These are phyloP conservation scores for Phyllostomus hastatus DNA, from an alignment of 2,113 vertebrate species.

Conservation along the genomic window DNA sequence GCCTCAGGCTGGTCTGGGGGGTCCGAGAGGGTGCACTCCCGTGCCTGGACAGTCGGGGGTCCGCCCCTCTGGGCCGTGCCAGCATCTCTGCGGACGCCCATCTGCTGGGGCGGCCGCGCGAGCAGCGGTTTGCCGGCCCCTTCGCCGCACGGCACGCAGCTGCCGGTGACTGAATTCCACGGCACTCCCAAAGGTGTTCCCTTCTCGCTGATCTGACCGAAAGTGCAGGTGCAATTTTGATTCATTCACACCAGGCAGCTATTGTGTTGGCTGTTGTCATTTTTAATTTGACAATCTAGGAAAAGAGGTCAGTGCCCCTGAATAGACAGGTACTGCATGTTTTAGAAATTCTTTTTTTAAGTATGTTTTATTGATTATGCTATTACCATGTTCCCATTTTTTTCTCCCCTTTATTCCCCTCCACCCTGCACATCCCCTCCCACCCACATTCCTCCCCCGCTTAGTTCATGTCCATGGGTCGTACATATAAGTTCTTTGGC, in stretches of 20 bases:
- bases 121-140: neutral
- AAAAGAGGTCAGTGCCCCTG: too few species aligned
- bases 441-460: too few species aligned
- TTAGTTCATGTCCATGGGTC: too few species aligned
- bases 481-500: too few species aligned
- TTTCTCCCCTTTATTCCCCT: too few species aligned
- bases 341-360: too few species aligned
- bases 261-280: neutral
- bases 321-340: neutral
- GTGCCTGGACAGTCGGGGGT: neutral
- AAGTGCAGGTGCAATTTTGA: neutral
- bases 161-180: rapidly evolving
- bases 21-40: neutral
- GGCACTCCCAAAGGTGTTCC: too few species aligned
- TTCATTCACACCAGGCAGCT: neutral
- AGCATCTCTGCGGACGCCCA: neutral
- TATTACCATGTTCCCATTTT: too few species aligned
- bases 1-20: neutral
- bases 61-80: neutral
- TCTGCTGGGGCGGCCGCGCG: neutral
- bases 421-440: too few species aligned
- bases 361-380: too few species aligned
- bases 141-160: too few species aligned
- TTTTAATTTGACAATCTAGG: too few species aligned
- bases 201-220: neutral